Evolutionary conservation across 2,797 vertebrate genomes (phyloP), one percentile per base, ranked within the genome.

Genomic region (Neosilurus hyrtlii): DNA sequence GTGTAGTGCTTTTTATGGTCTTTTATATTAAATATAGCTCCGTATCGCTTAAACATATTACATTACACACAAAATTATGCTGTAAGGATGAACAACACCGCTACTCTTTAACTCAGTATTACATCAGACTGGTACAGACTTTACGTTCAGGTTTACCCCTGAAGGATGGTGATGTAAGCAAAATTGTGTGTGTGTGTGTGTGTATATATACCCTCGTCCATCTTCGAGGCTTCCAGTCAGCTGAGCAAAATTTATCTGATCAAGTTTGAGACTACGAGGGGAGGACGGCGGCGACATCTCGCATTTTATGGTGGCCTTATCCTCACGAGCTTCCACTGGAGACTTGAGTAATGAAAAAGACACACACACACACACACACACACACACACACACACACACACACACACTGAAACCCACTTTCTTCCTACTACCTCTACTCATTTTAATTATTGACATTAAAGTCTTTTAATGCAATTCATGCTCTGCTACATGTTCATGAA

Each of bases 271-370:
- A 14, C 95, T 96, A 83, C 96, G 95, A 72, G 97, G 97, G 15
- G 97, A 98, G 24, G 97, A 96, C 0, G 97, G 97, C 1, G 97
- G 97, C 6, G 97, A 99, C 0, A 96, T 98, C 94, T 99, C 97
- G 83, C 97, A 99, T 93, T 97, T 97, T 93, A 99, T 98, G 76
- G 97, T 98, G 87, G 97, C 96, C 94, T 99, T 99, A 91, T 99
- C 97, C 91, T 96, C 96, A 66, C 95, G 92, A 84, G 95, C 95
- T 91, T 99, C 97, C 90, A 95, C 96, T 4, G 97, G 97, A 7
- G 97, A 97, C 97, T 99, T 88, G 88, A 93, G 90, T 51, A 92
- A 67, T 26, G 24, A 84, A 74, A 79, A 57, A 80, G 0, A 80
- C 30, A 79, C 2, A 12, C n/a, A 81, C 0, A 54, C 15, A 72